Conservation (phyloP, 2,113 vertebrate genomes). For the Sorex araneus region DNA sequence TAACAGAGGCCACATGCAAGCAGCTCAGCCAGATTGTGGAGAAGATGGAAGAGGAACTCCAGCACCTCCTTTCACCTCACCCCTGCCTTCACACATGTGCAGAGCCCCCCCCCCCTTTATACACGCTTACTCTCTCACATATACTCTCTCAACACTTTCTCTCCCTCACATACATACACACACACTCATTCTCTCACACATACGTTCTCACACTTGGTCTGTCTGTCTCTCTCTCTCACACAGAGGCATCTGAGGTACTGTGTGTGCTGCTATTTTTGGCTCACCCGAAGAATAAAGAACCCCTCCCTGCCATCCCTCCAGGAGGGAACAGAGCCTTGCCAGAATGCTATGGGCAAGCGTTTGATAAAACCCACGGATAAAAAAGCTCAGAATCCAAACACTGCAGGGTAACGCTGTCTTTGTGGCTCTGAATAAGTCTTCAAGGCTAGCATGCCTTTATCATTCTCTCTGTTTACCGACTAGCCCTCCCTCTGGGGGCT, state of each 20-base stretch:
- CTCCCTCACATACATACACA: no score
- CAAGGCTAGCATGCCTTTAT: neutral
- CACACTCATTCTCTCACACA: neutral
- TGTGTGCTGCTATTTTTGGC: neutral
- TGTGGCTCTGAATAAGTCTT: neutral
- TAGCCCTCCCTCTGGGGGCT: neutral
- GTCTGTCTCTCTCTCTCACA: no score
- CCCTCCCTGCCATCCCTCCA: neutral
- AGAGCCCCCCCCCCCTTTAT: no score
- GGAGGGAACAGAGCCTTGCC: neutral
- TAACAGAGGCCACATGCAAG: no score
- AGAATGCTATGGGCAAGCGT: neutral
- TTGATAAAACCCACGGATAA: neutral
- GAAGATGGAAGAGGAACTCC: rapidly evolving
- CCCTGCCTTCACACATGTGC: rapidly evolving
- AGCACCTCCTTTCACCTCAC: neutral
- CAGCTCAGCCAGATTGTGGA: neutral
- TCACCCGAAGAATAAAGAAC: neutral
- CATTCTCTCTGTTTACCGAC: neutral
- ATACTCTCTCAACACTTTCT: no score
- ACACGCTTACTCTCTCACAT: no score
- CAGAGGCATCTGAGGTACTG: neutral
- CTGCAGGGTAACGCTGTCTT: neutral
- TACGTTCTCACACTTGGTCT: rapidly evolving
- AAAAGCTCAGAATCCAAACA: neutral